A percentile compares a stretch with the other conserved stretches of the same genome.
Evolutionary conservation across 2,113 vertebrate genomes (phyloP).

Genomic region (Pollimyrus isidori): DNA sequence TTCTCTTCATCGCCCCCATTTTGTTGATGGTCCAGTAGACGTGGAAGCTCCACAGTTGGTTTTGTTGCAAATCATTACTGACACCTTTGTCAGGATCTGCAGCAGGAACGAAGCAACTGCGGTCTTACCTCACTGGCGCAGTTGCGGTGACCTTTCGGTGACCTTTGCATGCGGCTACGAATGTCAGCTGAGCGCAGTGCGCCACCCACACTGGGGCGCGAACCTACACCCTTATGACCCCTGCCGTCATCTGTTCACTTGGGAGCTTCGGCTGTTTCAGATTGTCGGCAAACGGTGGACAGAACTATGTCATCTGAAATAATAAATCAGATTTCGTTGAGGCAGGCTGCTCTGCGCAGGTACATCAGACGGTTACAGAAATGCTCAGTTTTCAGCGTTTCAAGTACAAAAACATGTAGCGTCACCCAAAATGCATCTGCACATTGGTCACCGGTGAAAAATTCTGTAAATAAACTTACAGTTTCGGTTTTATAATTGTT

Average conservation of each 20-base stretch:
- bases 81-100: conserved; percentile 27
- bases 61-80: conserved; percentile 28
- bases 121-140: neutral
- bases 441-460: neutral
- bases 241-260: neutral
- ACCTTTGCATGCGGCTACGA: neutral
- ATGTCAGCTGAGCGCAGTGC: neutral
- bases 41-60: conserved; percentile 18
- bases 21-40: conserved; percentile 15
- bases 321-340: neutral
- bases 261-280: neutral
- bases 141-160: neutral
- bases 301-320: neutral
- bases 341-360: neutral
- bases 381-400: neutral
- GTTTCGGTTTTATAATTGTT: neutral
- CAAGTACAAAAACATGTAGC: neutral
- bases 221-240: neutral
- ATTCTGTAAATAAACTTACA: neutral
- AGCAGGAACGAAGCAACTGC: conserved; percentile 10
- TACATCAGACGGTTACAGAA: neutral
- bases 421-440: neutral
- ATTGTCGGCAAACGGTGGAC: neutral
- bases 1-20: neutral
- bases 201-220: neutral